These are phyloP conservation scores for Aphodius granarius DNA, from an alignment of 2,888 invertebrate species.

Conservation along the genomic window DNA sequence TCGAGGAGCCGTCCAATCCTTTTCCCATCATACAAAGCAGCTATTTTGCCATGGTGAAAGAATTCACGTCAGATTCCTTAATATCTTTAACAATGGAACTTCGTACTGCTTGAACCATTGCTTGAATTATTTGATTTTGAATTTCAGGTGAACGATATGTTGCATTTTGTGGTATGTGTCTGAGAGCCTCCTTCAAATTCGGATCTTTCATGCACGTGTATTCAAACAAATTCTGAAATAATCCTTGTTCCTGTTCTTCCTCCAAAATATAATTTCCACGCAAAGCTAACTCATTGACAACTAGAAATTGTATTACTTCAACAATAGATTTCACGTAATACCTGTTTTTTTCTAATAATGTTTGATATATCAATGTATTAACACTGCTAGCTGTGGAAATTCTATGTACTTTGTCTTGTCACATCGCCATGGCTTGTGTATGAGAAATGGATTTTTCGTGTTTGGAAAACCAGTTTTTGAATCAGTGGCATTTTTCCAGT, in stretches of 20 bases:
- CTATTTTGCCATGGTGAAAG: slow-evolving; percentile 12
- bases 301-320: background rate
- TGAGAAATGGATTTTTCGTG: background rate
- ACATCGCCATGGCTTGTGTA: background rate
- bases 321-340: background rate
- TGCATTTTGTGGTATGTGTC: slow-evolving; percentile 7
- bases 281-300: background rate
- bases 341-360: background rate
- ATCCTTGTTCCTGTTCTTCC: slow-evolving; percentile 4
- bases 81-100: slow-evolving; percentile 18
- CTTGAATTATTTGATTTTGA: slow-evolving; percentile 23
- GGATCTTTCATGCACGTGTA: slow-evolving; percentile 7
- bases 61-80: slow-evolving; percentile 21
- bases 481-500: background rate
- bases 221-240: slow-evolving; percentile 7
- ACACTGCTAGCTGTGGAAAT: background rate
- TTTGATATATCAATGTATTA: background rate
- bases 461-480: background rate
- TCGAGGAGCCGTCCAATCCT: slow-evolving; percentile 20
- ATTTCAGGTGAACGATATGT: slow-evolving; percentile 24
- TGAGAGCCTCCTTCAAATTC: slow-evolving; percentile 2
- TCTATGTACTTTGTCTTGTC: background rate
- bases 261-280: background rate
- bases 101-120: slow-evolving; percentile 23
- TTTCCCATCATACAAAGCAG: slow-evolving; percentile 21